These are phyloP conservation scores for Capricornis sumatraensis DNA, from an alignment of 2,113 vertebrate species.

Conservation along the genomic window DNA sequence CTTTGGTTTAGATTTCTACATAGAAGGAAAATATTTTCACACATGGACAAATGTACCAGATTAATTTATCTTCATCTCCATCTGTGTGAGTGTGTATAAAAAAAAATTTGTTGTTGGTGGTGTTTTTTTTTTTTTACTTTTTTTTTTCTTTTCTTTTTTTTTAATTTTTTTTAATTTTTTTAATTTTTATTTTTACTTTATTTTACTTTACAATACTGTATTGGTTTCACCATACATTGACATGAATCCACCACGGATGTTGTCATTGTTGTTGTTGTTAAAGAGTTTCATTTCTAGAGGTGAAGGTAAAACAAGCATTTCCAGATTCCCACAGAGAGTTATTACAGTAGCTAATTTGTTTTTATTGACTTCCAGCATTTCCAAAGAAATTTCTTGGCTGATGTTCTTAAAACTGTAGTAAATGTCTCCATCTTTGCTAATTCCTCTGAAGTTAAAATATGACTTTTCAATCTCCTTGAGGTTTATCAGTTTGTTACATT, in stretches of 20 bases:
- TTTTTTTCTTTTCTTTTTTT: too few species aligned
- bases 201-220: too few species aligned
- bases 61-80: neutral
- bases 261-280: neutral
- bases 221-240: too few species aligned
- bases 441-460: neutral
- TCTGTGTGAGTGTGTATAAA: neutral
- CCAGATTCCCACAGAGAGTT: neutral
- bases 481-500: neutral
- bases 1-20: neutral
- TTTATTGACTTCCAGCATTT: constrained; percentile 52
- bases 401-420: neutral
- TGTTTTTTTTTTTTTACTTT: too few species aligned
- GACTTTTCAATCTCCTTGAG: neutral
- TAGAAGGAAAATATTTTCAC: neutral
- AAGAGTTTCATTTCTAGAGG: neutral
- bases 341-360: constrained; percentile 56
- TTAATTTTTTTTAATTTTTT: too few species aligned
- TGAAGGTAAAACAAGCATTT: neutral
- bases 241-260: too few species aligned
- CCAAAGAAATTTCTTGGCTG: neutral
- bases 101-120: neutral
- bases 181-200: too few species aligned
- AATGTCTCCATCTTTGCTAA: neutral
- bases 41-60: neutral